Evolutionary conservation across 2,113 vertebrate species (phyloP).

Genomic region (Cervus canadensis): DNA sequence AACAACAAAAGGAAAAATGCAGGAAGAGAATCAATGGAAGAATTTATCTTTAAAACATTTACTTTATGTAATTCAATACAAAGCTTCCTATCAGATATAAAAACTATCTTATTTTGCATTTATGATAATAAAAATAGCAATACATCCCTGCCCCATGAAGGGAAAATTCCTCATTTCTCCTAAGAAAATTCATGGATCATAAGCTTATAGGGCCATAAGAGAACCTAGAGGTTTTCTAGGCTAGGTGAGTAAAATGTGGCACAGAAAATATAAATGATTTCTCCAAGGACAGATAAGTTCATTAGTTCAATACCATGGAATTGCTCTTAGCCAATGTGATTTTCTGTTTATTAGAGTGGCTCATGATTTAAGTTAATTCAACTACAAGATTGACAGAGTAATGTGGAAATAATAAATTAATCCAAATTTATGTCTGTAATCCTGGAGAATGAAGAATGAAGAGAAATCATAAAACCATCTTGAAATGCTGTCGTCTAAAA

Average conservation of each 20-base stretch:
- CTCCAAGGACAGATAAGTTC: neutral
- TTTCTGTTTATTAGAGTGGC: neutral
- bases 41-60: slow-evolving; percentile 13
- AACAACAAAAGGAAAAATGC: slow-evolving; percentile 54
- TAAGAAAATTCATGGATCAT: neutral
- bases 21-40: neutral
- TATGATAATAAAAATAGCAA: neutral
- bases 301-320: neutral
- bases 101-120: neutral
- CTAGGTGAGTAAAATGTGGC: neutral
- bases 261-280: neutral
- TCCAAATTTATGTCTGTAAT: neutral
- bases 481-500: neutral
- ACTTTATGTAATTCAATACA: neutral
- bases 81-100: neutral
- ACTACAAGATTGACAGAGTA: neutral
- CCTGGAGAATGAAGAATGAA: neutral
- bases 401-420: neutral
- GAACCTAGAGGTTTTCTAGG: neutral
- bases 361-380: neutral
- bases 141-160: neutral
- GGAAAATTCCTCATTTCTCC: neutral
- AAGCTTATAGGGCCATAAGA: neutral
- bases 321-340: neutral
- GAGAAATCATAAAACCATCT: neutral